Percentiles rank a stretch among this genome's conserved stretches.
Conservation (phyloP, 1,140 invertebrate genomes). For the Zaprionus vittiger region DNA sequence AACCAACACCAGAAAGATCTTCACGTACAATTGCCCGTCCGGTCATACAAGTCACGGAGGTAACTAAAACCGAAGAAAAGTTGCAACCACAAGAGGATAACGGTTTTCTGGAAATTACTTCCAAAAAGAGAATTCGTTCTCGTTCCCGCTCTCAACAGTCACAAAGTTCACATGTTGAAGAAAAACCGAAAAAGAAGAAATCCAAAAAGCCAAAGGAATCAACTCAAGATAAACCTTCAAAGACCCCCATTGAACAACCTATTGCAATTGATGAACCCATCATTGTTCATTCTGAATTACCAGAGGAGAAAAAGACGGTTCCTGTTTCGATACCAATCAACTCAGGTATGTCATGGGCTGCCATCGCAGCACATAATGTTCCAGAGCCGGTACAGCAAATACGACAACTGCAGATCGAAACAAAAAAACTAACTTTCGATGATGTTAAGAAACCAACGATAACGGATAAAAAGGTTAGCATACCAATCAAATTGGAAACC, state of each 20-base stretch:
- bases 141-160: conserved; percentile 76
- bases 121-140: conserved; percentile 70
- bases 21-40: conserved; percentile 62
- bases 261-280: not conserved
- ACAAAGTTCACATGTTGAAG: conserved; percentile 45
- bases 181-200: conserved; percentile 65
- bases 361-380: conserved; percentile 78
- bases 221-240: conserved; percentile 9
- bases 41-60: conserved; percentile 63
- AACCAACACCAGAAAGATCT: conserved; percentile 37
- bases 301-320: not conserved
- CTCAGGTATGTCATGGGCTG: conserved; percentile 77
- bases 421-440: conserved; percentile 24
- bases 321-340: conserved; percentile 24
- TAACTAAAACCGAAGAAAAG: conserved; percentile 23
- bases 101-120: conserved; percentile 65
- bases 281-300: not conserved
- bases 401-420: conserved; percentile 49
- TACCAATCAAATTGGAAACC: conserved; percentile 55
- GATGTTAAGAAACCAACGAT: conserved; percentile 12
- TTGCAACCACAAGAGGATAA: conserved; percentile 49
- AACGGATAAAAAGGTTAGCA: conserved; percentile 44
- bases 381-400: conserved; percentile 76
- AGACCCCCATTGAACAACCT: conserved; percentile 2
- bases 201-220: conserved; percentile 60